phyloP scores from a whole-genome alignment of 1,140 invertebrate genomes.

The Drosophila trapezifrons region DNA sequence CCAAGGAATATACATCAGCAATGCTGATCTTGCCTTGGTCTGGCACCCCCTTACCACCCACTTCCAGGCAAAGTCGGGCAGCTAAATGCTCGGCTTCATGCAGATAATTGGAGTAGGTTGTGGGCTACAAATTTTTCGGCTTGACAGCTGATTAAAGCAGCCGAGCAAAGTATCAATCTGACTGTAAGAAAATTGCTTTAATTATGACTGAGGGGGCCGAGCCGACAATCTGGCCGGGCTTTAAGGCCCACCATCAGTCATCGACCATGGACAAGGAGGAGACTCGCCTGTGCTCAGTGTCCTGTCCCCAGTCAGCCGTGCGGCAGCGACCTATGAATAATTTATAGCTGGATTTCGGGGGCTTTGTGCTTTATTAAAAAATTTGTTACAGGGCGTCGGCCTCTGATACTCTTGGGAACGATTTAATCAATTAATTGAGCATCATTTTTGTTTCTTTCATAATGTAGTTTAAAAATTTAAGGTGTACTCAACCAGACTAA shows the following conservation, averaged over 20 bases:
- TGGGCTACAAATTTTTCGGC: constrained; percentile 16
- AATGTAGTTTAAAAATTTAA: neutral
- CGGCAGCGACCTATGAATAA: constrained; percentile 55
- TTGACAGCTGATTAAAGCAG: constrained; percentile 30
- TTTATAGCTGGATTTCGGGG: constrained; percentile 49
- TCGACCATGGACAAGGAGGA: constrained; percentile 3
- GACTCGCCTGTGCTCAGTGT: constrained; percentile 1
- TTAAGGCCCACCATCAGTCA: constrained; percentile 31
- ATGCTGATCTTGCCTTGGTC: no score
- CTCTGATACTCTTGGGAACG: constrained; percentile 3
- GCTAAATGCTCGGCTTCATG: constrained; percentile 22
- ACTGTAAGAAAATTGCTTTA: constrained; percentile 25
- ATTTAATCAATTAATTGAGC: constrained; percentile 15
- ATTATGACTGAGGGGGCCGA: constrained; percentile 19
- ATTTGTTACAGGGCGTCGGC: neutral
- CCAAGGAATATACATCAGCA: no score
- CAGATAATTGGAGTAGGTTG: constrained; percentile 28
- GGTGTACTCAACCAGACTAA: no score
- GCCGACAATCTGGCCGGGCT: constrained; percentile 1
- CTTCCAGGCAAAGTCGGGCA: constrained; percentile 1
- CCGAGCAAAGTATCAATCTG: constrained; percentile 14
- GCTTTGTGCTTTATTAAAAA: constrained; percentile 49
- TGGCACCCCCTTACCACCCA: no score
- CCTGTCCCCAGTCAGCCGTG: constrained; percentile 16
- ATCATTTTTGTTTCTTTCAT: neutral